These are phyloP conservation scores for Drosophila parthenogenetica DNA, from an alignment of 2,888 invertebrate species.

Conservation along the genomic window DNA sequence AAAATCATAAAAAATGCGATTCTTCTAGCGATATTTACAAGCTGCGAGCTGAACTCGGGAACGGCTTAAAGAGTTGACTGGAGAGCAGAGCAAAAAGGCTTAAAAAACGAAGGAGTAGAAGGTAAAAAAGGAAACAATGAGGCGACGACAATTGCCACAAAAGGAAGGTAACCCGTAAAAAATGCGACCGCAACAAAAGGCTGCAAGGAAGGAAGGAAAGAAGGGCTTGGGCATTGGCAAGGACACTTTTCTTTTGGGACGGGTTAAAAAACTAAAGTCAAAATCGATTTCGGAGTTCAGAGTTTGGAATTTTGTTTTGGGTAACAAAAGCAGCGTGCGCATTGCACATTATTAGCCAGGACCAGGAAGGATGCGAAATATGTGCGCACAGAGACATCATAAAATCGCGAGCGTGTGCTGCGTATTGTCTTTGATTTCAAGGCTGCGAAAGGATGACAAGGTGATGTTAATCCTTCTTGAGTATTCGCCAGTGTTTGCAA, in stretches of 20 bases:
- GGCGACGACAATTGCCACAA: constrained; percentile 61
- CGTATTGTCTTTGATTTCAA: constrained; percentile 36
- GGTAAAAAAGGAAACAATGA: constrained; percentile 31
- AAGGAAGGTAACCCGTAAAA: constrained; percentile 63
- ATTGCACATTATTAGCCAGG: constrained; percentile 66
- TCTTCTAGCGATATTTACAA: constrained; percentile 39
- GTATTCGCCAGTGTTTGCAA: constrained; percentile 78
- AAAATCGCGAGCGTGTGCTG: constrained; percentile 67
- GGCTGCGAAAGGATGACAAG: constrained; percentile 68
- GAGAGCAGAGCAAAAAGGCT: constrained; percentile 77
- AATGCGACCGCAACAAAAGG: constrained; percentile 76
- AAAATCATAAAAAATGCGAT: constrained; percentile 51
- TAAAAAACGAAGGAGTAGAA: constrained; percentile 54
- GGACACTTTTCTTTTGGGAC: constrained; percentile 27
- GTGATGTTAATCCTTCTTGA: constrained; percentile 60
- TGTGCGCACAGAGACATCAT: constrained; percentile 39
- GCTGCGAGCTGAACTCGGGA: constrained; percentile 36
- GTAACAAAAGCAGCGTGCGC: constrained; percentile 56
- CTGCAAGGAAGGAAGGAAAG: constrained; percentile 41
- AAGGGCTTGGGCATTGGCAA: constrained; percentile 55
- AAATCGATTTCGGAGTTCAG: constrained; percentile 7
- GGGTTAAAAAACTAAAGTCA: constrained; percentile 74
- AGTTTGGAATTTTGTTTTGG: background rate
- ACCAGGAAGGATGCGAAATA: constrained; percentile 35
- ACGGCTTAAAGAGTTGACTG: constrained; percentile 61